Conservation (phyloP, 2,113 vertebrate species). For the Oryzias melastigma region DNA sequence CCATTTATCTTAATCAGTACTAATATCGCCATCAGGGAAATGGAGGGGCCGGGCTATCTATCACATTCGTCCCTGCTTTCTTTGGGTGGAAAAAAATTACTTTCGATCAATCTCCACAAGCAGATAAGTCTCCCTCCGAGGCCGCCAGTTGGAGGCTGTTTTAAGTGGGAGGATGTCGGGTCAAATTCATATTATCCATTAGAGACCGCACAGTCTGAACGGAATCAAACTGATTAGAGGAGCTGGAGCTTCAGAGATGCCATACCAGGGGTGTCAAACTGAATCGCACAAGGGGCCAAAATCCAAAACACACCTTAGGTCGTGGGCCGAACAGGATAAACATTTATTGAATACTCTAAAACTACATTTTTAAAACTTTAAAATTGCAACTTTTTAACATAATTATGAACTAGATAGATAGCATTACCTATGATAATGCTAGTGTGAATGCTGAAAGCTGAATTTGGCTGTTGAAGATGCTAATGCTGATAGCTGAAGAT, state of each 20-base stretch:
- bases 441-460: no score
- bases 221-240: constrained; percentile 45
- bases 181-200: constrained; percentile 58
- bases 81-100: constrained; percentile 61
- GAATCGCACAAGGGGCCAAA: no score
- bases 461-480: no score
- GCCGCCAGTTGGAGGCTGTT: constrained; percentile 45
- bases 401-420: no score
- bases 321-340: no score
- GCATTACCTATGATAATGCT: no score
- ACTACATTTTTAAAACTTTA: no score
- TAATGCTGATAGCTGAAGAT: no score
- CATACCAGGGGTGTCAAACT: not conserved
- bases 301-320: no score
- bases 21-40: constrained; percentile 70
- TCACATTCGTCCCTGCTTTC: constrained; percentile 56
- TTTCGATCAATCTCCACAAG: constrained; percentile 68
- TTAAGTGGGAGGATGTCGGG: constrained; percentile 28
- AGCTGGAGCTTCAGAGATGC: constrained; percentile 39
- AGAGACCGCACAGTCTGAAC: constrained; percentile 42
- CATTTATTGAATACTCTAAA: no score
- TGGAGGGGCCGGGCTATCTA: constrained; percentile 54
- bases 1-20: constrained; percentile 72
- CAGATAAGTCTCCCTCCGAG: constrained; percentile 61
- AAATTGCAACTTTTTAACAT: no score